Base-by-base conservation (phyloP, 2,797 vertebrate species). In the Enteromius unitaeniatus region DNA sequence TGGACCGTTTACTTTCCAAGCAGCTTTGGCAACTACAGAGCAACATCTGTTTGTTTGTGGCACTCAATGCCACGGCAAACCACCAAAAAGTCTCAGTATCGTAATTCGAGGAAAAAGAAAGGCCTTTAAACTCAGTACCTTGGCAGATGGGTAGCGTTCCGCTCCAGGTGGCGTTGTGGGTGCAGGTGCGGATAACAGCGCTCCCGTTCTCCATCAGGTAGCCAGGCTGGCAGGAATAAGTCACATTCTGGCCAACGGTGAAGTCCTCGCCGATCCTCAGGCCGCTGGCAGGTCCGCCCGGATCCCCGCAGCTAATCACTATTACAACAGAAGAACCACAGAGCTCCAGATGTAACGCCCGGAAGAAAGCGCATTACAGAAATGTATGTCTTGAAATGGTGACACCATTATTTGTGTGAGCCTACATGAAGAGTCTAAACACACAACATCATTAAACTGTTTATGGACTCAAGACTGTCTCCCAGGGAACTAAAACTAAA, bases 301-400 rank as follows among this genome's bases (percentile, higher is more conserved):
- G 97, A 88, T 99, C 97, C 69, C 97, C 95, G 88, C 98, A 99
- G 86, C 95, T 97, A 89, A 99, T 98, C 92, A 98, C 98, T 99
- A 90, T 45, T 76, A 88, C 14, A 49, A 85, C 37, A 19, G 34
- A 10, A 5, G 26, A 58, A 87, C 13, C 86, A 0, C 42, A 73
- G 55, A 1, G 51, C 17, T 53, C 17, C 49, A 53, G 49, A 55
- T 55, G 53, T 55, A 55, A 51, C 21, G 53, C 21, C 9, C 9
- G 53, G 53, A n/a, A n/a, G n/a, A 37, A 67, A 65, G 3, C 13
- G 1, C 65, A 68, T 68, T 72, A 72, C 10, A n/a, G 3, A 47
- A 64, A 45, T 62, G 23, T 15, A 42, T 10, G 34, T 62, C 37
- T 60, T 23, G 34, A 42, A 60, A 42, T 34, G 15, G 37, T 13